These are phyloP conservation scores for Cheilinus undulatus DNA, from an alignment of 2,113 vertebrate species.

Conservation along the genomic window DNA sequence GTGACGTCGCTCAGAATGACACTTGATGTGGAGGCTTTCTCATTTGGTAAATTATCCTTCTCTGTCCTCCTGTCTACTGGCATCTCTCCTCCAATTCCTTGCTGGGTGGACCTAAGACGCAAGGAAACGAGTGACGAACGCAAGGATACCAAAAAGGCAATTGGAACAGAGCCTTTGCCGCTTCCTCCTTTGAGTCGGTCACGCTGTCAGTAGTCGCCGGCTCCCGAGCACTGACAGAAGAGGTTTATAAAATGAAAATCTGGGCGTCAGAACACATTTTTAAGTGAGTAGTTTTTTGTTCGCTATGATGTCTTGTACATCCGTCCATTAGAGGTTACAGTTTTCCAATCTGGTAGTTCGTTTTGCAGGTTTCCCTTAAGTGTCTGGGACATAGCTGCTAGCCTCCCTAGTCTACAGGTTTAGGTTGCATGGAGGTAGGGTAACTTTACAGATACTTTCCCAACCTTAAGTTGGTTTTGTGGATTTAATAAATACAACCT, in stretches of 20 bases:
- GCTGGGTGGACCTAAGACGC: too few species aligned
- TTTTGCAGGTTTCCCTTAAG: not conserved
- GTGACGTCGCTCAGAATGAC: too few species aligned
- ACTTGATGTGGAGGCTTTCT: too few species aligned
- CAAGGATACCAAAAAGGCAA: too few species aligned
- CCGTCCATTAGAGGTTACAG: fast-evolving
- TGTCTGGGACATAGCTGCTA: constrained; percentile 3
- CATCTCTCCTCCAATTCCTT: too few species aligned
- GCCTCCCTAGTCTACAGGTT: not conserved
- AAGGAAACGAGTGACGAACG: too few species aligned
- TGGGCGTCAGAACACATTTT: constrained; percentile 86
- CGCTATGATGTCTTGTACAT: fast-evolving
- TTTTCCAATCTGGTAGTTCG: not conserved
- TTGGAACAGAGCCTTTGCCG: too few species aligned
- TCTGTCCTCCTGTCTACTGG: too few species aligned
- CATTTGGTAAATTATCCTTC: too few species aligned
- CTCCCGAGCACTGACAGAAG: constrained; percentile 50
- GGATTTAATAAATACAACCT: fast-evolving
- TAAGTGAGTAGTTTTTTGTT: constrained; percentile 70
- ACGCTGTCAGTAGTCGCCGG: constrained; percentile 51
- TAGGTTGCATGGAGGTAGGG: constrained; percentile 32
- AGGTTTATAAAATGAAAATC: constrained; percentile 81
- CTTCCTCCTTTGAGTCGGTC: constrained; percentile 51
- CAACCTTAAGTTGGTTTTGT: not conserved
- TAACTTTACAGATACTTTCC: constrained; percentile 28